Conservation (phyloP, 2,888 invertebrate genomes). For the Argynnis bischoffii region DNA sequence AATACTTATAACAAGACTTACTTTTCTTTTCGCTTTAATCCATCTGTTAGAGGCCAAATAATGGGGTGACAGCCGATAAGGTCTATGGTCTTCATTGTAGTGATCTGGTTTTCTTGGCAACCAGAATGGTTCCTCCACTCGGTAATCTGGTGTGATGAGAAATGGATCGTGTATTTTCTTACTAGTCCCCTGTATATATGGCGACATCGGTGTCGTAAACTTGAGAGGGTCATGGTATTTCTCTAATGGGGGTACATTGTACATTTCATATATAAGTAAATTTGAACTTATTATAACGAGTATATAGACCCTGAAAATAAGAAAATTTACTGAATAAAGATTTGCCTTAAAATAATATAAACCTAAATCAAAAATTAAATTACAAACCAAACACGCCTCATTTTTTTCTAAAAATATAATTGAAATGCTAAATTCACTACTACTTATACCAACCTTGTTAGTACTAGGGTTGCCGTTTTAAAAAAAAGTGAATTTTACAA, state of each 20-base stretch:
- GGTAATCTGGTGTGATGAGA: constrained; percentile 37
- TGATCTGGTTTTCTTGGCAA: neutral
- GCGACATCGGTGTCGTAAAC: constrained; percentile 15
- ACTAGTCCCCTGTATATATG: constrained; percentile 16
- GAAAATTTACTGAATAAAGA: neutral
- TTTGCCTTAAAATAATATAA: no score
- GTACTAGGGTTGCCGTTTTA: neutral
- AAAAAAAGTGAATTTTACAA: neutral
- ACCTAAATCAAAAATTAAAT: no score
- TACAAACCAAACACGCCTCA: constrained; percentile 16
- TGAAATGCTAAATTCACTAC: neutral
- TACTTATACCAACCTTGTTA: constrained; percentile 11
- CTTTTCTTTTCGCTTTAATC: neutral
- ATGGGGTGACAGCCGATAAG: constrained; percentile 39
- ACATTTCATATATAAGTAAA: neutral
- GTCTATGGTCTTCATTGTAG: constrained; percentile 35
- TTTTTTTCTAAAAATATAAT: neutral
- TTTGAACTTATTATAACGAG: neutral
- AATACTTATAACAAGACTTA: neutral
- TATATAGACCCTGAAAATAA: constrained; percentile 6
- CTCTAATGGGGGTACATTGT: constrained; percentile 11
- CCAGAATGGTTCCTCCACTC: constrained; percentile 32
- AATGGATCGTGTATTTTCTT: constrained; percentile 11
- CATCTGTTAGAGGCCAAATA: constrained; percentile 4
- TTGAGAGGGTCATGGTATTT: constrained; percentile 30